Evolutionary conservation across 1,140 invertebrate species (phyloP).

Genomic region (Dreissena polymorpha): DNA sequence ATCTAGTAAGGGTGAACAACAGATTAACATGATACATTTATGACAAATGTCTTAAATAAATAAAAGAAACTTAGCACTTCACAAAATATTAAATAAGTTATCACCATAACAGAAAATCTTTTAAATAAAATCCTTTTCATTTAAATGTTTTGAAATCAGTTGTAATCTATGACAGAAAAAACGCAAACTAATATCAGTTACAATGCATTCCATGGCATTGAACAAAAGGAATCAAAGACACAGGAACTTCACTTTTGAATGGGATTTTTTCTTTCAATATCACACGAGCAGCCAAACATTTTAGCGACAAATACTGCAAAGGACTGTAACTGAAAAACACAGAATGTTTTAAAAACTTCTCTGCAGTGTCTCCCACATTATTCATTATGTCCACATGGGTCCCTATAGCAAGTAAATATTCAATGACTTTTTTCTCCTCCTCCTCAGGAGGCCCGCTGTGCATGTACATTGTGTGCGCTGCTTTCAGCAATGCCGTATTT

Average conservation of each 20-base stretch:
- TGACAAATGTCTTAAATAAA: too few species aligned
- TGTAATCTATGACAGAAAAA: too few species aligned
- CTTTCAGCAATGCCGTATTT: conserved; percentile 63
- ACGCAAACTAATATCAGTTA: too few species aligned
- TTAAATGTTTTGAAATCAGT: too few species aligned
- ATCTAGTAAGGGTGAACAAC: too few species aligned
- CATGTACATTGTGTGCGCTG: conserved; percentile 58
- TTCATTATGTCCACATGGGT: conserved; percentile 89
- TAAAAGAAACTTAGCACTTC: too few species aligned
- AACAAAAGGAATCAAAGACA: conserved; percentile 87
- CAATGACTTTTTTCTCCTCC: conserved; percentile 89
- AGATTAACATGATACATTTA: too few species aligned
- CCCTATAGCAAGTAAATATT: conserved; percentile 85
- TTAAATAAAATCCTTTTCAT: too few species aligned
- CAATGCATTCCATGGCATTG: conserved; percentile 83
- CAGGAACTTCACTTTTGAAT: conserved; percentile 86
- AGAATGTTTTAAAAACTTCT: conserved; percentile 85
- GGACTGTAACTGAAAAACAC: conserved; percentile 84
- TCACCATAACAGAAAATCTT: too few species aligned
- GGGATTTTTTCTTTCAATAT: conserved; percentile 85
- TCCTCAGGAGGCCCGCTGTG: conserved; percentile 8
- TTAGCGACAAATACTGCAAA: conserved; percentile 86
- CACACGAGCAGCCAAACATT: conserved; percentile 89
- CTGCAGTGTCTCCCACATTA: conserved; percentile 84
- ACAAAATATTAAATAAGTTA: too few species aligned